Evolutionary conservation across 1,140 invertebrate species (phyloP), one percentile per base, ranked within the genome.

Genomic region (Oryctes rhinoceros): DNA sequence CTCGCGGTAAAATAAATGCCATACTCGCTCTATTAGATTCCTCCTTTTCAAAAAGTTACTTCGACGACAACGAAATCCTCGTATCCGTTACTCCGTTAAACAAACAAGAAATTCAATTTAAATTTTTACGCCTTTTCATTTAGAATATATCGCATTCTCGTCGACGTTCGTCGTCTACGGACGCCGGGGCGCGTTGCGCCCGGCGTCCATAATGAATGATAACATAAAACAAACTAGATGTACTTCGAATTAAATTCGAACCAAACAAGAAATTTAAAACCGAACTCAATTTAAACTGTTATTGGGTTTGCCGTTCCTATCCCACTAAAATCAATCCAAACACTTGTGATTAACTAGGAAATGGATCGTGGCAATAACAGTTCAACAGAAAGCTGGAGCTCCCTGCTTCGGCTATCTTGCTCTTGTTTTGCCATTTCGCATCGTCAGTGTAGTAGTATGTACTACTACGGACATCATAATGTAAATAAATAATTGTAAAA

Each of bases 241-340:
- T 78, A 47, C 24, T 59, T 37, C 76, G 48, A 59, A 78, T 80
- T 76, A 80, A 80, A 75, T 79, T 80, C 67, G 71, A 76, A 80
- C 44, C 79, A 62, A 80, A 80, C 74, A 80, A 80, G 79, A 76
- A 80, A 76, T 80, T 80, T 80, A 80, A 80, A 80, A 76, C 79
- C 79, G 71, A 59, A 78, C 76, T 78, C 76, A 78, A 79, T 79
- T 79, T 71, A 77, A 80, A 80, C 79, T 80, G 75, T 77, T 80
- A 80, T 80, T 80, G 75, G 75, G 79, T 80, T 80, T 71, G 79
- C 65, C 49, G 71, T 80, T 76, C 79, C 65, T 44, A 80, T 80
- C 79, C 79, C 62, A 67, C 62, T 71, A 76, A 80, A 79, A 80
- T 80, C 79, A 80, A 80, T 80, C 79, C 74, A 80, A 80, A 80